Base-by-base conservation (phyloP, 2,113 vertebrate species). In the Ammodytes dubius region DNA sequence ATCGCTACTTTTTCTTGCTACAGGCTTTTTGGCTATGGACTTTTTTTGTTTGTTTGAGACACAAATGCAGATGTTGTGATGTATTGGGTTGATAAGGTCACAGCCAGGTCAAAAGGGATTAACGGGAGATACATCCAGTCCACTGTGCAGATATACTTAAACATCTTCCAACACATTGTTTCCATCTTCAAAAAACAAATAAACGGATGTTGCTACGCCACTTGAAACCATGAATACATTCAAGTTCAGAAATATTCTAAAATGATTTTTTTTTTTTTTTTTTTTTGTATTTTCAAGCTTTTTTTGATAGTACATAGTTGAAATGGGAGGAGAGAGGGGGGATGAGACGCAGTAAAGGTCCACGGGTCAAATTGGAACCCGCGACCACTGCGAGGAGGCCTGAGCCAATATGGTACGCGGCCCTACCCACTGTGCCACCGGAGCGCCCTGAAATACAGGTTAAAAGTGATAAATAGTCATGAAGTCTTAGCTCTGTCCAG, bases 11-110 rank as follows among this genome's bases (percentile, higher is more conserved):
- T 57, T 53, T 50, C 12, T 17, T 42, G 50, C 45, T 56, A 13
- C 19, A 27, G 45, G 58, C n/a, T 61, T 71, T 57, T 79, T 15
- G 13, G 40, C 40, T 70, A 54, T 50, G n/a, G 17, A 19, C 15
- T 54, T 54, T 9, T 40, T 12, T 60, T 53, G 2, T 3, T 17
- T 45, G 35, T 58, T 53, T 3, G 17, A 65, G 49, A 71, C 5
- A 27, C 73, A 73, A 71, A 37, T 3, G 49, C 47, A 72, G 72
- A 81, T 3, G 61, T 15, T 53, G 9, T 56, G 37, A 63, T 54
- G 86, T 67, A 82, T 64, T 81, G 60, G 27, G 19, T 74, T 77
- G 39, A 47, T 74, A 84, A 82, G 67, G 71, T 82, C 78, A 80
- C 6, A 50, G 59, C 14, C 70, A 68, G 45, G 60, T 64, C 17